Evolutionary conservation across 2,888 invertebrate species (phyloP).

Genomic region (Cryptocephalus primarius): DNA sequence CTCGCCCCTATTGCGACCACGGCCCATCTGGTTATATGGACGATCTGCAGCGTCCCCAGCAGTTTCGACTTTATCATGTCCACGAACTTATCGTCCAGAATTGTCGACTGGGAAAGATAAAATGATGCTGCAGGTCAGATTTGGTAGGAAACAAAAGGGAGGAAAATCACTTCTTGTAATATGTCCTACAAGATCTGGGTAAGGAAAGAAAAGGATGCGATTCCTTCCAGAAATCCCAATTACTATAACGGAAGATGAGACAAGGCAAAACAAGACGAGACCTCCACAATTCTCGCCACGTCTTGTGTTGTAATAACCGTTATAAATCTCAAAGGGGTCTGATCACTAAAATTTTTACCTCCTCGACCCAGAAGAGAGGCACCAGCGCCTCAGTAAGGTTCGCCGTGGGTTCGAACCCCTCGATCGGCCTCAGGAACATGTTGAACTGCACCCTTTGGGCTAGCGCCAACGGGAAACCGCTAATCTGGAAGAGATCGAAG

Average conservation of each 20-base stretch:
- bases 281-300: too few relatives aligned
- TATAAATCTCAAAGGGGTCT: too few relatives aligned
- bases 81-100: conserved; percentile 18
- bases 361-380: conserved; percentile 59
- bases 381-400: conserved; percentile 43
- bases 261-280: too few relatives aligned
- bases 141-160: too few relatives aligned
- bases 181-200: too few relatives aligned
- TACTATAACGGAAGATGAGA: too few relatives aligned
- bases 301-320: too few relatives aligned
- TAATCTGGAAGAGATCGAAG: conserved; percentile 15
- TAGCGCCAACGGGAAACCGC: conserved; percentile 48
- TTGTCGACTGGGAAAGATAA: conserved; percentile 18
- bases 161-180: too few relatives aligned
- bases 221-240: too few relatives aligned
- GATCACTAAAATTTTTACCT: conserved; percentile 37
- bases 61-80: conserved; percentile 17
- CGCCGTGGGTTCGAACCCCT: conserved; percentile 40
- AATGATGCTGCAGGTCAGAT: neutral
- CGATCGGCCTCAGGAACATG: conserved; percentile 40
- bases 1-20: conserved; percentile 15
- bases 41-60: conserved; percentile 15
- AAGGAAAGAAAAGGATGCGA: too few relatives aligned
- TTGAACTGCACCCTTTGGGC: conserved; percentile 60
- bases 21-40: conserved; percentile 21